A percentile compares a stretch with the other conserved stretches of the same genome.
phyloP scores from a whole-genome alignment of 2,797 vertebrate genomes.

The Remorina albescens region DNA sequence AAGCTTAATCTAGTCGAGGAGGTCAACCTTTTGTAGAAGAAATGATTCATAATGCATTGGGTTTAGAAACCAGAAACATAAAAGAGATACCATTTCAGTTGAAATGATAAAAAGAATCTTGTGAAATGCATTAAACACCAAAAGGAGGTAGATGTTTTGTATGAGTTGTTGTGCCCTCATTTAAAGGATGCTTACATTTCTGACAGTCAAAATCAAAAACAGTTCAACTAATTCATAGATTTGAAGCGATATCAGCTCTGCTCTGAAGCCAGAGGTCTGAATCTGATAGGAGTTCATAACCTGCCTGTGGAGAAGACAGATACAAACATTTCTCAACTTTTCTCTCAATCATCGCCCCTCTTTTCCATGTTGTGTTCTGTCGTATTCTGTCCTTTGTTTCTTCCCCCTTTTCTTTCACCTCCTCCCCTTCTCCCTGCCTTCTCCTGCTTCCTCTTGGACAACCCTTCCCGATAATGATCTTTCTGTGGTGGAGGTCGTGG shows the following conservation, averaged over 20 bases:
- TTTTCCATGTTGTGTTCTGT: conserved; percentile 3
- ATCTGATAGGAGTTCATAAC: conserved; percentile 63
- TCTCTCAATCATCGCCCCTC: conserved; percentile 25
- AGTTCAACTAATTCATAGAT: conserved; percentile 52
- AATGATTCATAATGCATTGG: conserved; percentile 36
- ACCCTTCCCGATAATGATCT: conserved; percentile 59
- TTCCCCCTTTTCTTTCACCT: conserved; percentile 5
- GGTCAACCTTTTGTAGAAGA: conserved; percentile 40
- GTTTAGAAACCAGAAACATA: conserved; percentile 50
- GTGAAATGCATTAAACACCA: conserved; percentile 28
- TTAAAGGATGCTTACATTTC: conserved; percentile 39
- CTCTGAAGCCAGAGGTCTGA: conserved; percentile 47
- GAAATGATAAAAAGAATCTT: conserved; percentile 48
- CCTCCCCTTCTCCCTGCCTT: not conserved
- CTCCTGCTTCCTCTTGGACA: conserved; percentile 14
- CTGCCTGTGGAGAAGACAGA: conserved; percentile 62
- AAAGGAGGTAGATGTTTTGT: conserved; percentile 30
- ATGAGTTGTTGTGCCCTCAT: conserved; percentile 31
- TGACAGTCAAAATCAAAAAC: conserved; percentile 49
- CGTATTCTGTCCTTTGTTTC: not conserved
- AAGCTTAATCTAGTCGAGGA: conserved; percentile 36
- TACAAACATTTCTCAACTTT: conserved; percentile 49
- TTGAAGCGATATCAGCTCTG: conserved; percentile 46
- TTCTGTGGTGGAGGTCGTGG: conserved; percentile 55
- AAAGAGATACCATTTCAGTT: conserved; percentile 33